These are phyloP conservation scores for Halcyon senegalensis DNA, from an alignment of 2,113 vertebrate species.

Conservation along the genomic window DNA sequence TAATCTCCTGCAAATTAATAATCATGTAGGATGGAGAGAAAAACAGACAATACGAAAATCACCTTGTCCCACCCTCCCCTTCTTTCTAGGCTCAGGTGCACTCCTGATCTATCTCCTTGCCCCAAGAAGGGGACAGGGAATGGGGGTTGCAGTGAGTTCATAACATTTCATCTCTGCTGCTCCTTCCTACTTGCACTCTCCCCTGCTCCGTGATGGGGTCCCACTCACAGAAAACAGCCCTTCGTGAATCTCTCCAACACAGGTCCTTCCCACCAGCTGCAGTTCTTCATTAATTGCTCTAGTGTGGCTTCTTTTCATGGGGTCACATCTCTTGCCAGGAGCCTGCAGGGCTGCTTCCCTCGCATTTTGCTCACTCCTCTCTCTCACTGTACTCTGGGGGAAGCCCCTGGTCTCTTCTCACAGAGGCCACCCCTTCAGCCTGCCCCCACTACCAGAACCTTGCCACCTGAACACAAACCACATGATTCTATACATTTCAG, in stretches of 20 bases:
- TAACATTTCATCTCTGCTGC: rapidly evolving
- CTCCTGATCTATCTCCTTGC: neutral
- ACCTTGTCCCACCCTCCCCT: neutral
- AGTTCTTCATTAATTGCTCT: neutral
- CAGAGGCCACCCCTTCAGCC: neutral
- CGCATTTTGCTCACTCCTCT: neutral
- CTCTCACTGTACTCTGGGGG: neutral
- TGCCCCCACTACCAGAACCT: neutral
- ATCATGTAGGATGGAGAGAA: neutral
- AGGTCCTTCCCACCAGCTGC: neutral
- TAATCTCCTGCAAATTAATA: neutral
- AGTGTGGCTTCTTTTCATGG: rapidly evolving
- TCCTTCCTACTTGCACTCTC: neutral
- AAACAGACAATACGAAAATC: neutral
- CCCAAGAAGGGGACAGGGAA: rapidly evolving
- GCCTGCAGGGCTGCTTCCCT: neutral
- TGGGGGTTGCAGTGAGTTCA: neutral
- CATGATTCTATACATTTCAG: neutral
- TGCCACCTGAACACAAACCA: neutral
- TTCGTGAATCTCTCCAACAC: too few species aligned
- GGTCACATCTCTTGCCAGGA: neutral
- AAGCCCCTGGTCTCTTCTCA: neutral
- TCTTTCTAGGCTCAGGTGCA: neutral
- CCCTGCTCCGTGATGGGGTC: rapidly evolving
- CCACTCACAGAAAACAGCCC: neutral